Evolutionary conservation across 2,888 invertebrate species (phyloP), one percentile per base, ranked within the genome.

Genomic region (Brachypalpus laphriformis): DNA sequence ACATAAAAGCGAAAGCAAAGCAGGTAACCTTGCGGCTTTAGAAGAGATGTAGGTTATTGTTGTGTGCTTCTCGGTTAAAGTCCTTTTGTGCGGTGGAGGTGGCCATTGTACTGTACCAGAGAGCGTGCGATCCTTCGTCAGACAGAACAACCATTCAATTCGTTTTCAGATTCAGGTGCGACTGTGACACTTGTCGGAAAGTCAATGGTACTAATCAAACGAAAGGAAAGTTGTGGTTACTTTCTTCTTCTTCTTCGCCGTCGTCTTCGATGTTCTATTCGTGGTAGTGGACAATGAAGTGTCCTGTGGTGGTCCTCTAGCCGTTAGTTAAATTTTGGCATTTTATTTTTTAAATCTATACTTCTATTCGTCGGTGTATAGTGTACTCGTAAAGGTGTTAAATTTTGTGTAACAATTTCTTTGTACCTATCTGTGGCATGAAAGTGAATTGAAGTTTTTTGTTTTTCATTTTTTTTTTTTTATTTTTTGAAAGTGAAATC

Each of bases 151-250:
- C 63, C 25, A 47, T 66, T 82, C 78, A 72, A 72, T 77, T 78
- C 72, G 61, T 45, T 65, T 63, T 47, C 61, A 83, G 83, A 83
- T 71, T 78, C 83, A 83, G 83, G 83, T 83, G 74, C 70, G 70
- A 80, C 40, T 56, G 63, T 63, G 68, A 74, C 70, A 75, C 68
- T 83, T 75, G 63, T 83, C 78, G 83, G 68, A 74, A 83, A 78
- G 78, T 74, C 74, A 63, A 83, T 80, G 80, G 11, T 83, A 70
- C 49, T 57, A 57, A 66, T 63, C 80, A 45, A 28, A 28, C 2
- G 42, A 59, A 66, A 57, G 28, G 45, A 77, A 45, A 71, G 77
- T 77, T 65, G 34, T 66, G 65, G 66, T 57, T 66, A 47, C 56
- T 72, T 72, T 66, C 45, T 54, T 72, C 78, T 82, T 66, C 51